Percentiles rank a stretch among this genome's conserved stretches.
phyloP scores from a whole-genome alignment of 1,140 invertebrate genomes.

The Paracyclopina nana region DNA sequence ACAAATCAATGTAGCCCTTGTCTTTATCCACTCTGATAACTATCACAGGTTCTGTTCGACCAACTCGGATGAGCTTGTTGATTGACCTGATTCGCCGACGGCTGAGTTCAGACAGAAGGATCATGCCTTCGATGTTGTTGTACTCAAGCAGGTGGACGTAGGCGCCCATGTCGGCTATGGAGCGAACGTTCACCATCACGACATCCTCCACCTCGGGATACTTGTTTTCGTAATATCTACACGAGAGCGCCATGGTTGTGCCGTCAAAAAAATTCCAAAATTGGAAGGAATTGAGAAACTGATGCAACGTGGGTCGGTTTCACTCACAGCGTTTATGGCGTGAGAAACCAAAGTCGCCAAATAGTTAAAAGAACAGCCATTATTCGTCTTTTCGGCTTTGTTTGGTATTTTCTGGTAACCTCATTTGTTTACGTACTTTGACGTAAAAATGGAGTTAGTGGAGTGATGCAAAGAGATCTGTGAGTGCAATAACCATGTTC shows the following conservation, averaged over 20 bases:
- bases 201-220: conserved; percentile 98
- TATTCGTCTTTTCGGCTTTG: no score
- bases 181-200: conserved; percentile 95
- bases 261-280: no score
- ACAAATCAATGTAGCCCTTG: conserved; percentile 98
- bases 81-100: conserved; percentile 95
- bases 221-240: conserved; percentile 92
- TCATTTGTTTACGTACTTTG: no score
- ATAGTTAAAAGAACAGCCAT: no score
- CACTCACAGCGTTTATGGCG: no score
- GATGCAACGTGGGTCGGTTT: no score
- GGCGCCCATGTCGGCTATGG: conserved; percentile 98
- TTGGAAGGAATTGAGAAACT: no score
- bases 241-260: conserved; percentile 91
- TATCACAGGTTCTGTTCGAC: conserved; percentile 94
- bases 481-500: no score
- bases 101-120: conserved; percentile 82
- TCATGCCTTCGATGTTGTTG: conserved; percentile 94
- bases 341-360: no score
- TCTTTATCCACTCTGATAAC: conserved; percentile 96
- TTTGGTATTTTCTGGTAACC: no score
- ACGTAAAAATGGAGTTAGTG: no score
- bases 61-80: conserved; percentile 96
- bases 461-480: no score
- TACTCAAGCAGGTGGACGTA: conserved; percentile 96